Base-by-base conservation (phyloP, 2,113 vertebrate genomes). In the Colossoma macropomum region DNA sequence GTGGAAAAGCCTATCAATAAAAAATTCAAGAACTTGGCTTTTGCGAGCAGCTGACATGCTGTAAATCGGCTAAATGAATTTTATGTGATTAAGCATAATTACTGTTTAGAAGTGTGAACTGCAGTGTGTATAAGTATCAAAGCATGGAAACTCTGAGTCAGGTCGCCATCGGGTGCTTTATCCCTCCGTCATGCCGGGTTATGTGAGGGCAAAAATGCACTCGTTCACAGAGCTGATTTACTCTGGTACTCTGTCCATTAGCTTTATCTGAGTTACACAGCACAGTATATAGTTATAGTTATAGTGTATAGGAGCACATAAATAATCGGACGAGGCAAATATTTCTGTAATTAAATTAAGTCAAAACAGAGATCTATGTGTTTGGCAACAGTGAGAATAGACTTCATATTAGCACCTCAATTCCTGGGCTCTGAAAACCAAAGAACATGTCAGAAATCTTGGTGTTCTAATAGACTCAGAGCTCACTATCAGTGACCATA, bases 61-160 rank as follows among this genome's bases (percentile, higher is more conserved):
- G 75, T 74, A 77, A 73, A 75, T 62, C 63, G 3, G 78, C 27
- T 75, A 80, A 85, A 85, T 76, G 5, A 32, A 82, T 66, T 59
- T 70, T n/a, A 63, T 70, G 70, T 62, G 72, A 80, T 70, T 76
- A 52, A n/a, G 74, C 38, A 6, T 7, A 48, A 70, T 70, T 60
- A 63, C 75, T 63, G 56, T 45, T 60, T 54, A 77, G 45, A 77
- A 77, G 71, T 73, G 56, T 25, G 23, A 71, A 68, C 19, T 79
- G 19, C 23, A 62, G 54, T 76, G 74, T 62, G 28, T 15, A 21
- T 34, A 19, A 59, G 73, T 38, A 34, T 52, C 52, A 60, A 34
- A 34, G 52, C 52, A 60, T 75, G 28, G 54, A 60, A 75, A 71
- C 3, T 71, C 34, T 34, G 66, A 69, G 15, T 69, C 66, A n/a